These are phyloP conservation scores for Taurulus bubalis DNA, from an alignment of 2,113 vertebrate genomes.

Conservation along the genomic window DNA sequence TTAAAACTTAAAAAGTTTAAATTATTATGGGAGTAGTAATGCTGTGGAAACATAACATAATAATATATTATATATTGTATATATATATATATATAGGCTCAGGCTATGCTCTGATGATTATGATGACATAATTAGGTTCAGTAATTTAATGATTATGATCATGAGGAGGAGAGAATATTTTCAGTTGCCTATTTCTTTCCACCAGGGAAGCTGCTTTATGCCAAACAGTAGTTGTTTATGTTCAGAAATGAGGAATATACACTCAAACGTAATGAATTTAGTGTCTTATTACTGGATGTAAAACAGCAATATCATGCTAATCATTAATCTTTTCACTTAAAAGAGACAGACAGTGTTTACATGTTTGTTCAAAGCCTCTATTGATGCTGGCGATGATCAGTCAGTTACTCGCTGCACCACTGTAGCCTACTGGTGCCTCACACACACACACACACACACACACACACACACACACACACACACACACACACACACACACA, in stretches of 20 bases:
- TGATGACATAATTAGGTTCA: background rate
- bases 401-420: conserved; percentile 11
- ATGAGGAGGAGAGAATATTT: background rate
- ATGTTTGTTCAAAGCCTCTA: conserved; percentile 16
- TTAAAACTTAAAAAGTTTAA: background rate
- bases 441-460: conserved; percentile 34
- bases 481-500: conserved; percentile 42
- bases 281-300: background rate
- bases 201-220: background rate
- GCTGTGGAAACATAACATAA: background rate
- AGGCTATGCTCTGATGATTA: background rate
- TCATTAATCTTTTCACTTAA: conserved; percentile 11
- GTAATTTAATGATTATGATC: background rate
- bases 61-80: background rate
- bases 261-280: background rate
- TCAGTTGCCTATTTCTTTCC: background rate
- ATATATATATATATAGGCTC: too few species aligned
- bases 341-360: conserved; percentile 20
- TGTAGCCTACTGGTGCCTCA: conserved; percentile 6
- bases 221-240: background rate
- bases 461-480: conserved; percentile 39
- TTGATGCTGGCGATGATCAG: conserved; percentile 36
- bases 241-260: background rate
- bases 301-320: background rate
- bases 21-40: background rate